phyloP scores from a whole-genome alignment of 2,888 invertebrate genomes.

The Beris morrisii region DNA sequence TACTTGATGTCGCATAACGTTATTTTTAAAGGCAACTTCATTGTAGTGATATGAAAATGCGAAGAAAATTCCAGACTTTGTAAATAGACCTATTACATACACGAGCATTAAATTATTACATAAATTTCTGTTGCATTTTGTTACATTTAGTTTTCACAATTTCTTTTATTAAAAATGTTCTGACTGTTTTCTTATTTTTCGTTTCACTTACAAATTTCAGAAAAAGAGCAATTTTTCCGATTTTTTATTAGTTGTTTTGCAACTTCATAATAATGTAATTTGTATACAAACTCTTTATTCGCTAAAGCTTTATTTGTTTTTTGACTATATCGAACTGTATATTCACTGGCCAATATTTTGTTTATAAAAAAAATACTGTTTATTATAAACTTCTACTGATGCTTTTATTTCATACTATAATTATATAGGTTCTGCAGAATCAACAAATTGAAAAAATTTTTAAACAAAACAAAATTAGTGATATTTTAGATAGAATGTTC shows the following conservation, averaged over 20 bases:
- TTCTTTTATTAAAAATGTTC: slow-evolving; percentile 8
- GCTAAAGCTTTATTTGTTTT: slow-evolving; percentile 26
- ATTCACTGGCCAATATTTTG: slow-evolving; percentile 23
- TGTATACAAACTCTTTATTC: slow-evolving; percentile 1
- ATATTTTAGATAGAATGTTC: slow-evolving; percentile 35
- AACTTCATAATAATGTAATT: slow-evolving; percentile 3
- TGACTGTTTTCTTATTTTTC: background rate
- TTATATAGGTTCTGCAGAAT: slow-evolving; percentile 45
- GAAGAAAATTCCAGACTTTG: slow-evolving; percentile 10
- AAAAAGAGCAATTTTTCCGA: background rate
- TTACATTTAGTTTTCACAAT: slow-evolving; percentile 21
- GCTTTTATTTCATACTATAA: slow-evolving; percentile 21
- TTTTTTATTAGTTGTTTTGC: slow-evolving; percentile 11
- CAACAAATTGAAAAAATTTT: slow-evolving; percentile 35
- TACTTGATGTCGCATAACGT: slow-evolving; percentile 23
- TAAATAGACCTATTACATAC: slow-evolving; percentile 17
- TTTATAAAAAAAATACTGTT: background rate
- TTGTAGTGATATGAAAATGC: slow-evolving; percentile 22
- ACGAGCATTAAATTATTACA: slow-evolving; percentile 21
- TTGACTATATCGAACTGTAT: slow-evolving; percentile 15
- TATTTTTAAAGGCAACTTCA: slow-evolving; percentile 16
- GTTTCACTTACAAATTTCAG: background rate
- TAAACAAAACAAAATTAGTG: slow-evolving; percentile 30
- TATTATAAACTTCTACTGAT: slow-evolving; percentile 14
- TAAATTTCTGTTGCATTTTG: slow-evolving; percentile 27